These are phyloP conservation scores for Muntiacus reevesi DNA, from an alignment of 2,113 vertebrate species.

Conservation along the genomic window DNA sequence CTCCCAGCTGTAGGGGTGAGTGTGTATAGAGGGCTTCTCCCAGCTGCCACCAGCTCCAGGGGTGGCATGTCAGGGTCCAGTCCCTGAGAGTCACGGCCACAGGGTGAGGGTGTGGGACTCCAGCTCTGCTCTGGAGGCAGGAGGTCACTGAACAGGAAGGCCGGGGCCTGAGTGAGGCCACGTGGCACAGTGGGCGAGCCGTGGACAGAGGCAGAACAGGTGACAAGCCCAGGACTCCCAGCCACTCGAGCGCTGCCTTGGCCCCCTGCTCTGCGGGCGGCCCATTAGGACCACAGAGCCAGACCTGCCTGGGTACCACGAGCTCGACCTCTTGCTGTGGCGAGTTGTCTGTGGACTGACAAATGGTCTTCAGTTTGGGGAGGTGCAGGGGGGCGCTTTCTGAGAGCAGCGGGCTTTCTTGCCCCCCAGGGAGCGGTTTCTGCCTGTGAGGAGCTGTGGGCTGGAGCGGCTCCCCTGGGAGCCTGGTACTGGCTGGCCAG, in stretches of 20 bases:
- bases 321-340: not conserved
- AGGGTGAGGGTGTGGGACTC: not conserved
- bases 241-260: not conserved
- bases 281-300: not conserved
- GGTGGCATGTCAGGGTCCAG: not conserved
- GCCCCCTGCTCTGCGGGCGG: not conserved
- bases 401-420: not conserved
- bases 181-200: not conserved
- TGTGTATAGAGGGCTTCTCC: conserved; percentile 4
- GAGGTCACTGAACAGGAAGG: not conserved
- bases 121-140: not conserved
- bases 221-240: not conserved
- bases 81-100: no score
- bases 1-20: conserved; percentile 73
- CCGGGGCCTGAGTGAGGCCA: accelerated
- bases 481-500: not conserved
- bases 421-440: not conserved
- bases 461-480: not conserved
- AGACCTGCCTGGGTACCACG: not conserved
- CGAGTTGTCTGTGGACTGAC: not conserved
- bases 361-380: not conserved
- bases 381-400: accelerated
- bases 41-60: not conserved
- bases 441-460: not conserved
- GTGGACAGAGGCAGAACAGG: accelerated